Percentiles rank a stretch among this genome's conserved stretches.
These are phyloP conservation scores for Onthophagus taurus DNA, from an alignment of 1,140 invertebrate species.

Conservation along the genomic window DNA sequence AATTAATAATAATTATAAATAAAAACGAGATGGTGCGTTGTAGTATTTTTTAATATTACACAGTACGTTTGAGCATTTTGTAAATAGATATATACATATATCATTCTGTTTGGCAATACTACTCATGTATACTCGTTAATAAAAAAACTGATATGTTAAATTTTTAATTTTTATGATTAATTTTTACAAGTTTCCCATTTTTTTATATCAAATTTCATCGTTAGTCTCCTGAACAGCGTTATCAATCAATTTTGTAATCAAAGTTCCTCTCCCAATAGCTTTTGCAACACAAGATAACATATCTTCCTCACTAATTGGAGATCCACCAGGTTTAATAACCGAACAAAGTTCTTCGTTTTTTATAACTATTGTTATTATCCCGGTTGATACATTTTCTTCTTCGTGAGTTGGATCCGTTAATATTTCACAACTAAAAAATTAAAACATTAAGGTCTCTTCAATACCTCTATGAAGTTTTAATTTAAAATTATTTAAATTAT, in stretches of 20 bases:
- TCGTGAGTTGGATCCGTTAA: constrained; percentile 48
- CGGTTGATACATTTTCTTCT: constrained; percentile 44
- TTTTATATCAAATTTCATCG: constrained; percentile 66
- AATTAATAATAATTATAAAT: no score
- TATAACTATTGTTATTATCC: constrained; percentile 32
- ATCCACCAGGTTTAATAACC: constrained; percentile 37
- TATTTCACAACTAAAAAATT: constrained; percentile 3
- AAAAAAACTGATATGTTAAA: constrained; percentile 15
- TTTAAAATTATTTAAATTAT: no score
- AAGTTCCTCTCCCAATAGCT: constrained; percentile 23
- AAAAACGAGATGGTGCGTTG: no score
- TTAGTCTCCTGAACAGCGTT: constrained; percentile 20
- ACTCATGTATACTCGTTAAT: constrained; percentile 20
- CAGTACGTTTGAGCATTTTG: constrained; percentile 12
- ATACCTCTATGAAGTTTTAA: no score
- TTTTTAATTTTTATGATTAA: constrained; percentile 86
- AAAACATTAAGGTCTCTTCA: neutral
- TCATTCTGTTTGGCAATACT: constrained; percentile 19
- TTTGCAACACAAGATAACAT: constrained; percentile 31
- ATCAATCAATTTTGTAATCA: constrained; percentile 28
- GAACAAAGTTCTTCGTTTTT: constrained; percentile 33
- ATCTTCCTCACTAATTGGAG: constrained; percentile 29
- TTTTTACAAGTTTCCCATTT: constrained; percentile 56
- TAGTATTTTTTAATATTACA: no score
- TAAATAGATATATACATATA: constrained; percentile 10